These are phyloP conservation scores for Eustalomyia histrio DNA, from an alignment of 2,888 invertebrate species.

Conservation along the genomic window DNA sequence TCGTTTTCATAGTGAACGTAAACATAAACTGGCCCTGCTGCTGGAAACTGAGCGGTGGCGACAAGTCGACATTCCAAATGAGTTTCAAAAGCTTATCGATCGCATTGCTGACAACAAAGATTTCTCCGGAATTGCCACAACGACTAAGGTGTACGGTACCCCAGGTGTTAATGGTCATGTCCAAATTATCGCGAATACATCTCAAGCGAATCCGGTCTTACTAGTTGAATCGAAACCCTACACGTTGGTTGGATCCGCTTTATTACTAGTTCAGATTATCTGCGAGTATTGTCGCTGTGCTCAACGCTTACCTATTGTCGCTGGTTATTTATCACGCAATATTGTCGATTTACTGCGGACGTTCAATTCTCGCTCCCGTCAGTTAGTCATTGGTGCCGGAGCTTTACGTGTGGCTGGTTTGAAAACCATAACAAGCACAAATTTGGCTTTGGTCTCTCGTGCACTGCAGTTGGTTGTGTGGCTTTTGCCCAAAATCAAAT, in stretches of 20 bases:
- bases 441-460: slow-evolving; percentile 92
- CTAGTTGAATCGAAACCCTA: slow-evolving; percentile 86
- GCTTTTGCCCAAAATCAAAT: slow-evolving; percentile 86
- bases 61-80: slow-evolving; percentile 92
- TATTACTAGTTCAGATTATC: slow-evolving; percentile 93
- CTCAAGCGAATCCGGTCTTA: slow-evolving; percentile 82
- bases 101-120: slow-evolving; percentile 81
- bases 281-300: slow-evolving; percentile 94
- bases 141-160: slow-evolving; percentile 33
- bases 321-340: slow-evolving; percentile 89
- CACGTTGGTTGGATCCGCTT: slow-evolving; percentile 89
- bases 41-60: slow-evolving; percentile 97
- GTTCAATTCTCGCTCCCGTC: slow-evolving; percentile 93
- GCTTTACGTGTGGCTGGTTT: slow-evolving; percentile 96
- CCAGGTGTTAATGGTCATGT: slow-evolving; percentile 39
- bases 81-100: slow-evolving; percentile 92
- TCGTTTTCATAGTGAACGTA: slow-evolving; percentile 93
- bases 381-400: slow-evolving; percentile 97
- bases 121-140: slow-evolving; percentile 70
- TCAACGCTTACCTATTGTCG: slow-evolving; percentile 87
- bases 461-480: slow-evolving; percentile 90
- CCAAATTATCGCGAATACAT: slow-evolving; percentile 56
- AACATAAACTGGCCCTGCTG: slow-evolving; percentile 89
- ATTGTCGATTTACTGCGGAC: slow-evolving; percentile 93
- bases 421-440: slow-evolving; percentile 96